These are phyloP conservation scores for rabbit (Oryctolagus cuniculus) DNA, from an alignment of 2,113 vertebrate genomes.

Conservation along the genomic window DNA sequence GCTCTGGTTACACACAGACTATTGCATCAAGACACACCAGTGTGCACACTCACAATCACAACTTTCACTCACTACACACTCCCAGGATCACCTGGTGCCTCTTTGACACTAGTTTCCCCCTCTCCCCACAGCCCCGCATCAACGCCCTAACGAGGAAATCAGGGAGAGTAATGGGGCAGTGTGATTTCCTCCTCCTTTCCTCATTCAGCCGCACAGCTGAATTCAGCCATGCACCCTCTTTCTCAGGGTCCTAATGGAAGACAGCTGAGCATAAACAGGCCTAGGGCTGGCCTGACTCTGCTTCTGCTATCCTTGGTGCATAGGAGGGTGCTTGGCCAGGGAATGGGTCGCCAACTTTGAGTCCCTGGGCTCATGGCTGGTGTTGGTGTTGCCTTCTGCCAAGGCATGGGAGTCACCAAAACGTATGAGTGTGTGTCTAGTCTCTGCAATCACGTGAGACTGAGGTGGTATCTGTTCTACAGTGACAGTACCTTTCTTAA, in stretches of 20 bases:
- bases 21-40: too few species aligned
- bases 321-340: not conserved
- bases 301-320: constrained; percentile 11
- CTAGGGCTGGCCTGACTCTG: not conserved
- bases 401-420: not conserved
- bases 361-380: not conserved
- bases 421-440: not conserved
- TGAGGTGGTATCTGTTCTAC: not conserved
- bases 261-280: not conserved
- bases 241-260: constrained; percentile 34
- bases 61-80: not conserved
- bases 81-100: not conserved
- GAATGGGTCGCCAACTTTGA: not conserved
- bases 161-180: constrained; percentile 39
- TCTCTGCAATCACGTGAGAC: not conserved
- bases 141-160: constrained; percentile 45
- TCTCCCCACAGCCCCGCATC: not conserved
- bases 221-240: too few species aligned
- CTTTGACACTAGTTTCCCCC: not conserved
- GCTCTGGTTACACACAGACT: not conserved
- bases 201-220: not conserved
- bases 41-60: rapidly evolving
- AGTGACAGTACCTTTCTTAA: not conserved
- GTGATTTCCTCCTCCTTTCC: constrained; percentile 38
- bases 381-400: not conserved